phyloP scores from a whole-genome alignment of 2,888 invertebrate genomes.

The Diarsia rubi region DNA sequence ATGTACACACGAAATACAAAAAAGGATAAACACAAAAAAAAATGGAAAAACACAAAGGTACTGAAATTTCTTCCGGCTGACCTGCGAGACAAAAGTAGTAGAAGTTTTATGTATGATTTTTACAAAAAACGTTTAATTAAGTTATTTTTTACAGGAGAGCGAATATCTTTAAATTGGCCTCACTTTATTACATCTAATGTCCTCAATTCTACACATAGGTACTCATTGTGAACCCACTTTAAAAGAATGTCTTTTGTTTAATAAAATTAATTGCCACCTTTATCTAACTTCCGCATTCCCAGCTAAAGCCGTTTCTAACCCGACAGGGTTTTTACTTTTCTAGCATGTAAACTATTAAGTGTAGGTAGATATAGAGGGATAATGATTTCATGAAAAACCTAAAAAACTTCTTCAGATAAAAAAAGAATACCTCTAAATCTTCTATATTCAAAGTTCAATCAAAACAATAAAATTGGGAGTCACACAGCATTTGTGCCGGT shows the following conservation, averaged over 20 bases:
- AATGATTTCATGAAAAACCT: neutral
- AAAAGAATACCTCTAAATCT: neutral
- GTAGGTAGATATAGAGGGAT: neutral
- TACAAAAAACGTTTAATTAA: too few relatives aligned
- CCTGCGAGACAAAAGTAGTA: too few relatives aligned
- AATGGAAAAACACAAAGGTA: too few relatives aligned
- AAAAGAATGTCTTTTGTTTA: constrained; percentile 37
- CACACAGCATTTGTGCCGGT: constrained; percentile 77
- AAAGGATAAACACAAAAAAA: too few relatives aligned
- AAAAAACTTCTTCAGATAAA: neutral
- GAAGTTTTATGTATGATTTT: too few relatives aligned
- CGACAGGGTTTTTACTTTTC: neutral
- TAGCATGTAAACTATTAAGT: neutral
- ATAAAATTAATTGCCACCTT: constrained; percentile 26
- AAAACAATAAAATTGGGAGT: constrained; percentile 69
- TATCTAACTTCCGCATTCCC: constrained; percentile 25
- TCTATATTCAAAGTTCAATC: constrained; percentile 55
- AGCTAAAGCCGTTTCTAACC: neutral
- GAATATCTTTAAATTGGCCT: too few relatives aligned
- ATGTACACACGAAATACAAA: too few relatives aligned
- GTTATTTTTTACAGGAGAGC: too few relatives aligned
- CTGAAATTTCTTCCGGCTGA: too few relatives aligned
- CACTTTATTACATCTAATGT: neutral
- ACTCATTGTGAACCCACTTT: constrained; percentile 8
- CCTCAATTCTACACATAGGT: neutral